Conservation (phyloP, 2,888 invertebrate genomes). For the Drosophila algonquin region DNA sequence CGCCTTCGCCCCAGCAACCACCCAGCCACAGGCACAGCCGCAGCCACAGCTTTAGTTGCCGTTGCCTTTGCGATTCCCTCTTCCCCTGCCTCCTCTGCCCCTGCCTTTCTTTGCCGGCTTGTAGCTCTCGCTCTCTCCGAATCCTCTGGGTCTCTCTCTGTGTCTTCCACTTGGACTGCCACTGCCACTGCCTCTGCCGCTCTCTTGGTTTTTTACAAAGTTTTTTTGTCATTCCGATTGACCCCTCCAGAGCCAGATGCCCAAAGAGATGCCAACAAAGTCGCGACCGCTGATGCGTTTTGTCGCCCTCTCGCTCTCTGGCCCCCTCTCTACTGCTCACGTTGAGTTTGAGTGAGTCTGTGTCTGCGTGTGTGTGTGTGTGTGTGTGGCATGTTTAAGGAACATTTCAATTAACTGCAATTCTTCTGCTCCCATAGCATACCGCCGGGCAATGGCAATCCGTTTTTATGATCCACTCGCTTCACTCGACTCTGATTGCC, state of each 20-base stretch:
- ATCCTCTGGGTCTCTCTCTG: slow-evolving; percentile 10
- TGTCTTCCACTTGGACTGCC: background rate
- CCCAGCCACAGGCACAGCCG: slow-evolving; percentile 58
- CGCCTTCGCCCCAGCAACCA: slow-evolving; percentile 68
- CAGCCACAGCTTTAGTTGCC: slow-evolving; percentile 12
- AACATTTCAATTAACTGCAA: slow-evolving; percentile 83
- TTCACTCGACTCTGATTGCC: slow-evolving; percentile 1
- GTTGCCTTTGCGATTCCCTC: background rate
- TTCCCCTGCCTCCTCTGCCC: background rate
- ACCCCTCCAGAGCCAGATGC: slow-evolving; percentile 40
- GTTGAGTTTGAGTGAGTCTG: background rate
- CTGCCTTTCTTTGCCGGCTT: slow-evolving; percentile 42
- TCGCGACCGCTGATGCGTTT: slow-evolving; percentile 49
- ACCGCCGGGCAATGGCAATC: slow-evolving; percentile 60
- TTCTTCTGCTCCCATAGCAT: slow-evolving; percentile 56
- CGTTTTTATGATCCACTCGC: slow-evolving; percentile 69
- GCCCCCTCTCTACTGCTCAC: slow-evolving; percentile 17
- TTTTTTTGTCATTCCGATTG: slow-evolving; percentile 38
- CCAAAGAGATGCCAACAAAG: slow-evolving; percentile 42
- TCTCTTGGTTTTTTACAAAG: slow-evolving; percentile 29
- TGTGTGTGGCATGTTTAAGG: slow-evolving; percentile 47
- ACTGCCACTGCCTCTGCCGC: slow-evolving; percentile 1
- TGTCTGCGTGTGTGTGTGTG: background rate
- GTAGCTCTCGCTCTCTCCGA: slow-evolving; percentile 56
- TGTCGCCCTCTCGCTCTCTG: slow-evolving; percentile 55